Evolutionary conservation across 2,797 vertebrate species (phyloP).

Genomic region (Thunnus albacares): DNA sequence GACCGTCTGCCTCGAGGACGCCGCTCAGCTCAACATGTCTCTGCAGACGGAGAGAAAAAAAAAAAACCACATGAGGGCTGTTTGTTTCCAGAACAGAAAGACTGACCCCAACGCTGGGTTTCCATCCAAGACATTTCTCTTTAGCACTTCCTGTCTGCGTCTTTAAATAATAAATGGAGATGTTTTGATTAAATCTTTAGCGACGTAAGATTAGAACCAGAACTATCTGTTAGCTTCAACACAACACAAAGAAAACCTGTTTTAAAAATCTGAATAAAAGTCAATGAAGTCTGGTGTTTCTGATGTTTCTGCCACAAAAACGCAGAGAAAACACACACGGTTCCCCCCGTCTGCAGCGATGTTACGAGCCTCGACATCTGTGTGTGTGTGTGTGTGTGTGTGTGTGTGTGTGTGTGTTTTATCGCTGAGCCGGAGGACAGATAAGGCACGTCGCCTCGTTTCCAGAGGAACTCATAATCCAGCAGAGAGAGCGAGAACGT

Average conservation of each 20-base stretch:
- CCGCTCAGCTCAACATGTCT: slow-evolving; percentile 60
- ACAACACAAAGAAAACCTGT: background rate
- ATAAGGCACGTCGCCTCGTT: slow-evolving; percentile 85
- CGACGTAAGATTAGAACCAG: too few relatives aligned
- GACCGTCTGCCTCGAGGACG: slow-evolving; percentile 51
- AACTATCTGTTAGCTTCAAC: background rate
- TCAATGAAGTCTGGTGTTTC: background rate
- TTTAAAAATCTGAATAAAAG: background rate
- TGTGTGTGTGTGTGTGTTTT: slow-evolving; percentile 71
- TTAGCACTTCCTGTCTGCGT: too few relatives aligned
- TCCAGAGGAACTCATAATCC: slow-evolving; percentile 85
- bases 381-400: slow-evolving; percentile 15
- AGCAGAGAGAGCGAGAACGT: slow-evolving; percentile 59
- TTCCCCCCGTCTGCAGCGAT: too few relatives aligned
- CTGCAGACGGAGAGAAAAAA: slow-evolving; percentile 51
- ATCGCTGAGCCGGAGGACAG: slow-evolving; percentile 84
- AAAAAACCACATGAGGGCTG: slow-evolving; percentile 28
- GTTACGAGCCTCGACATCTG: background rate
- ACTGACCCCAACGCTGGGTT: slow-evolving; percentile 27
- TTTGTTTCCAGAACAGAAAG: background rate
- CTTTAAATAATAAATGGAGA: too few relatives aligned
- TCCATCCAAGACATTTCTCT: too few relatives aligned
- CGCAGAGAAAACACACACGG: background rate
- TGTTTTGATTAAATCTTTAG: too few relatives aligned
- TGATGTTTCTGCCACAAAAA: background rate